A percentile compares a stretch with the other conserved stretches of the same genome.
phyloP scores from a whole-genome alignment of 2,797 vertebrate genomes.

The Prionace glauca region DNA sequence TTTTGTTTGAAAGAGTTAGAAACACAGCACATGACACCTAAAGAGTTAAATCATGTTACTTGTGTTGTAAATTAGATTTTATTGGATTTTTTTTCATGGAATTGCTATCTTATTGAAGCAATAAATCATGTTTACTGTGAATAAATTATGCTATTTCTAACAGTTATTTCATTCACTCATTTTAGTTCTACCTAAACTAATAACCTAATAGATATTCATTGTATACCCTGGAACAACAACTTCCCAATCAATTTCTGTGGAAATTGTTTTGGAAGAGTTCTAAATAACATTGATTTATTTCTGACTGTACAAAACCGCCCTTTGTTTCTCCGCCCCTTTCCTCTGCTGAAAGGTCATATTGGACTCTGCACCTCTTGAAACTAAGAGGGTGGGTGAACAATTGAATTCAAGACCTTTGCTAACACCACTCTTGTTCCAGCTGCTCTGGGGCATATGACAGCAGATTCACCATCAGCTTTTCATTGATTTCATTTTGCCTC shows the following conservation, averaged over 20 bases:
- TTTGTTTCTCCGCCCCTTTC: background rate
- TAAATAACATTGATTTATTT: no score
- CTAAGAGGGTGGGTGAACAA: background rate
- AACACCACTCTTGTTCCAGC: background rate
- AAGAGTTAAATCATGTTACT: background rate
- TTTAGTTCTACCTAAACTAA: background rate
- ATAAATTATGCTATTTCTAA: background rate
- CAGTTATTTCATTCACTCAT: background rate
- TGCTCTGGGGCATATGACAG: background rate
- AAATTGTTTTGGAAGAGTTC: background rate
- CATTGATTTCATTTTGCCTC: background rate
- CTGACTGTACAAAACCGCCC: background rate
- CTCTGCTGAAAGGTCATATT: background rate
- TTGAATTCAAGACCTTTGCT: background rate
- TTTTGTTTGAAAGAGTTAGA: background rate
- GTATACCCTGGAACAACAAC: background rate
- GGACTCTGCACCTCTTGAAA: background rate
- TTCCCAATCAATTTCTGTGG: background rate
- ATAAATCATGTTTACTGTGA: constrained; percentile 9
- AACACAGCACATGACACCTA: background rate
- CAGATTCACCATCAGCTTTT: background rate
- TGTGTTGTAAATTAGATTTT: background rate
- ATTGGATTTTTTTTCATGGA: background rate
- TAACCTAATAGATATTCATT: background rate
- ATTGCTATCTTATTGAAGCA: constrained; percentile 20